Evolutionary conservation across 2,113 vertebrate genomes (phyloP), one percentile per base, ranked within the genome.

Genomic region (Festucalex cinctus): DNA sequence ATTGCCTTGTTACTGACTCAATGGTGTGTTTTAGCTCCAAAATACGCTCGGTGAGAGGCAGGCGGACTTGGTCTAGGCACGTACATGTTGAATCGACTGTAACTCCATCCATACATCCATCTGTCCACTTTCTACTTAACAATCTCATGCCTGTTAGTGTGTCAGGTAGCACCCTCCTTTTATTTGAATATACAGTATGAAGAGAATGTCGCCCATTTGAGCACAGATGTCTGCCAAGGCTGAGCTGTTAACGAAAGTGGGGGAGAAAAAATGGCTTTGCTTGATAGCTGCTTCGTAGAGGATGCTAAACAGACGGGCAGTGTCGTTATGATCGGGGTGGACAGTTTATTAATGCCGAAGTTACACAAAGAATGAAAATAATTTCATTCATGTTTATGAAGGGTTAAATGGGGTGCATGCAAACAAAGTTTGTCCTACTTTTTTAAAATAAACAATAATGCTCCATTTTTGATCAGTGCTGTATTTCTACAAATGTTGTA

Each of bases 1-100:
- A 79, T 76, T 75, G 76, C 86, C 82, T 89, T 90, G 88, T 89
- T 85, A 37, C 82, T 84, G 0, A 53, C 81, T 87, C 85, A 88
- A 85, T 88, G 87, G 83, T 78, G 86, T 87, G 82, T 89, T 88
- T 88, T 86, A 86, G 75, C 68, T 88, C 79, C 76, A 86, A 90
- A 90, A 88, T 90, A 90, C 85, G 83, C 66, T 77, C 20, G 72
- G 79, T 81, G 72, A 79, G 83, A 77, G 80, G 73, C 64, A 58
- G 6, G 39, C 36, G 49, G 66, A 68, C 17, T 60, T 66, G 65
- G 73, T 56, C 73, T 49, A 65, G 67, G 48, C 46, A 49, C 70
- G 67, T 12, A 70, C 61, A 13, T 74, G 82, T 67, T 73, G 71
- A 76, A 63, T 75, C 69, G 72, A 39, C 73, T 66, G 65, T 71